These are phyloP conservation scores for Reticulitermes speratus DNA, from an alignment of 1,140 invertebrate genomes.

Conservation along the genomic window DNA sequence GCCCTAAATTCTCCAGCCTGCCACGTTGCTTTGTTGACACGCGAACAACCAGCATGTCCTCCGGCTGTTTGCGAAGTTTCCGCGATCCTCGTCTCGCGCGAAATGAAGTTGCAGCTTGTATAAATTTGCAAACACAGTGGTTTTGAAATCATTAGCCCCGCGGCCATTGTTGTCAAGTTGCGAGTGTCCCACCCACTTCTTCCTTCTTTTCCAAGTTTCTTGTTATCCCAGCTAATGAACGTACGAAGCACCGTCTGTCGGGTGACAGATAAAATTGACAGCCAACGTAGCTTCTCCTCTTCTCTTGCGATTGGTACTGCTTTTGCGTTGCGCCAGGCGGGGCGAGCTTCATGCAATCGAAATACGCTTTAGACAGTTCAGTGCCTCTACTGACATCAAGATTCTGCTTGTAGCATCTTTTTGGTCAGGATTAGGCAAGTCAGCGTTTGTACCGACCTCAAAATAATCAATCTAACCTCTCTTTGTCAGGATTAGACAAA, in stretches of 20 bases:
- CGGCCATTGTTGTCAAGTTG: not conserved
- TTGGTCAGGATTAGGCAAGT: no score
- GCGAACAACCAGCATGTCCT: not conserved
- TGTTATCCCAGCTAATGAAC: constrained; percentile 15
- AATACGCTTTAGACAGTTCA: no score
- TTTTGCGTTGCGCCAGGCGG: no score
- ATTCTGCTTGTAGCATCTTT: no score
- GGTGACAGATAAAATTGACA: not conserved
- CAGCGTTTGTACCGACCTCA: no score
- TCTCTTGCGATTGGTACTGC: not conserved
- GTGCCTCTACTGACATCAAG: no score
- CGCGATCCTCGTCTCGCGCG: no score
- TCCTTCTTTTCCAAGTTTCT: not conserved
- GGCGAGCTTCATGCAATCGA: no score
- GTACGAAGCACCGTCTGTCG: not conserved
- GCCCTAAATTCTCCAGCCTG: no score
- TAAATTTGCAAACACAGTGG: not conserved
- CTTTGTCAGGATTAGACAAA: no score
- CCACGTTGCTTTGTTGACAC: not conserved
- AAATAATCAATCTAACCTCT: no score
- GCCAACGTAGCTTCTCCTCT: not conserved
- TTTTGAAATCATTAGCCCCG: not conserved
- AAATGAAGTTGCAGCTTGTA: no score
- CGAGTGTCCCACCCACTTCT: not conserved
- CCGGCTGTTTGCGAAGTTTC: not conserved